Evolutionary conservation across 2,797 vertebrate species (phyloP), one percentile per base, ranked within the genome.

Genomic region (Sebastiscus albofasciatus): DNA sequence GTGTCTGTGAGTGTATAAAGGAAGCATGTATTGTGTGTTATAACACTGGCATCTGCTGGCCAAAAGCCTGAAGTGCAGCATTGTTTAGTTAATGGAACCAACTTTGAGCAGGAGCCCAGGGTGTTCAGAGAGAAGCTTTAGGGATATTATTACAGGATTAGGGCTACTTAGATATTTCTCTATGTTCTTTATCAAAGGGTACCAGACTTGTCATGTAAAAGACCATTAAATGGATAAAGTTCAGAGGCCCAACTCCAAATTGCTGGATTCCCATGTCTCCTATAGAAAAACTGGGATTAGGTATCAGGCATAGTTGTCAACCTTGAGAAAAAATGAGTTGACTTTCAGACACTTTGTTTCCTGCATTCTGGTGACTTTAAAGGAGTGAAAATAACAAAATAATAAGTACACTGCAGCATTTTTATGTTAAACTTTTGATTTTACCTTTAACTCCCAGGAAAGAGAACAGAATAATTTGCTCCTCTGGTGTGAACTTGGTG

Each of bases 11-110:
- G 2, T 2, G 2, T 18, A 2, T 16, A 8, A 2, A 29, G 13
- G 16, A 31, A n/a, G 33, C n/a, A 2, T 16, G 49, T 2, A 18
- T 49, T 75, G 54, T 75, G 46, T 78, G 74, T 46, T 67, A 55
- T 72, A 90, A 90, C 75, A 89, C 87, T 90, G 89, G 8, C 94
- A 92, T 77, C 94, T 92, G 78, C 80, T 90, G 94, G 84, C 39
- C 55, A 77, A 14, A 22, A 6, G 1, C 2, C 1, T 31, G 54
- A 81, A 92, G 68, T 94, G 76, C 89, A 90, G 18, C 52, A 12
- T 3, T 39, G 4, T 49, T 34, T 11, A 2, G 5, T 29, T 22
- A 67, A 49, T 46, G 42, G 42, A 46, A 8, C 18, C 8, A 29
- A 8, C 59, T 77, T 55, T 16, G 1, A 66, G 2, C 12, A 31